These are phyloP conservation scores for Esox lucius DNA, from an alignment of 2,797 vertebrate species.

Conservation along the genomic window DNA sequence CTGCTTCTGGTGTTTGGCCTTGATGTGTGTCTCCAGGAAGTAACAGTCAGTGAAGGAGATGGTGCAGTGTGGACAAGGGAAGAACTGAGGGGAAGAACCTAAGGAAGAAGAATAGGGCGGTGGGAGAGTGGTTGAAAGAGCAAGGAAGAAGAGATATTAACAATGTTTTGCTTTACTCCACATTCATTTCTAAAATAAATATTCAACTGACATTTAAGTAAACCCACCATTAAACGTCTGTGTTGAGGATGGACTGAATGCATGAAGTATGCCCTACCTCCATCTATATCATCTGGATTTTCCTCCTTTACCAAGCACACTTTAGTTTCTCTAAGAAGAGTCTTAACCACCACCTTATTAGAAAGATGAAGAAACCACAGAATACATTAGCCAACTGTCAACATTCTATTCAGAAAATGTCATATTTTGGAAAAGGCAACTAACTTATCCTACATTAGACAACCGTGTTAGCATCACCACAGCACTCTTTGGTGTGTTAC, in stretches of 20 bases:
- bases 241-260: constrained; percentile 45
- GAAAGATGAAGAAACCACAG: constrained; percentile 19
- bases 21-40: constrained; percentile 39
- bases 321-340: constrained; percentile 38
- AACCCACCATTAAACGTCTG: not conserved
- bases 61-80: constrained; percentile 30
- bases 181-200: not conserved
- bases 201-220: not conserved
- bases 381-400: not conserved
- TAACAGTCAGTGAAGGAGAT: constrained; percentile 46
- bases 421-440: not conserved
- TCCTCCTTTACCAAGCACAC: constrained; percentile 25
- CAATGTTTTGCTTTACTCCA: not conserved
- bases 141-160: not conserved
- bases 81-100: constrained; percentile 39
- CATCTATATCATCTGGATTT: constrained; percentile 34
- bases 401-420: not conserved
- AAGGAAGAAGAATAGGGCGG: not conserved
- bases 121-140: not conserved
- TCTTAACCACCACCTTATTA: constrained; percentile 23
- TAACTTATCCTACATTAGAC: constrained; percentile 1
- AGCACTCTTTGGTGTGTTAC: not conserved
- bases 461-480: not conserved
- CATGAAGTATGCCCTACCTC: constrained; percentile 53
- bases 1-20: constrained; percentile 18